Conservation (phyloP, 2,888 invertebrate genomes). For the Oxystoma pomonae region DNA sequence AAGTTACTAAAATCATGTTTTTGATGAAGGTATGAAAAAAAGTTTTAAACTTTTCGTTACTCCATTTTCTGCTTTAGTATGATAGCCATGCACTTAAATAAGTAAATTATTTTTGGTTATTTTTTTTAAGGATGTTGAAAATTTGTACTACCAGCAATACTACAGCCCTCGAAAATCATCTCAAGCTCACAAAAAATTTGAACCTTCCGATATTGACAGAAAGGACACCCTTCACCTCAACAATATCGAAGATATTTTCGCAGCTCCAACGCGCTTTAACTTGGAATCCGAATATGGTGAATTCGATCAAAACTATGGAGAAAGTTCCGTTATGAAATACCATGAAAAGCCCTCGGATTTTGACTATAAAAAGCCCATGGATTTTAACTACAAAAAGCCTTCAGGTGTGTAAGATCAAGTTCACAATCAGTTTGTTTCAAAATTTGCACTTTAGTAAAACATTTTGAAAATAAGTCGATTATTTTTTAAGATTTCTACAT, state of each 20-base stretch:
- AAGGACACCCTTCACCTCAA: slow-evolving; percentile 15
- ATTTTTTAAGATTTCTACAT: too few relatives aligned
- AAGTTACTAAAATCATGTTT: too few relatives aligned
- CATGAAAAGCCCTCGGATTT: slow-evolving; percentile 3
- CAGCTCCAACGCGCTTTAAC: slow-evolving; percentile 14
- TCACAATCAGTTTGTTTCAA: too few relatives aligned
- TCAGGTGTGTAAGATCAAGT: too few relatives aligned
- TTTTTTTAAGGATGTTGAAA: too few relatives aligned
- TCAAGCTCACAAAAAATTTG: neutral
- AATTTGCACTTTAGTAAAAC: too few relatives aligned
- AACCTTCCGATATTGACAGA: slow-evolving; percentile 6
- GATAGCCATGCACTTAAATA: too few relatives aligned
- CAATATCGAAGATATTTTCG: slow-evolving; percentile 14
- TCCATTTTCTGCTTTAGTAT: too few relatives aligned
- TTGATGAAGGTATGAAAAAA: too few relatives aligned
- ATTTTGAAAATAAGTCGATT: too few relatives aligned
- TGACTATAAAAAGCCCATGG: neutral
- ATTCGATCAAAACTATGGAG: slow-evolving; percentile 8
- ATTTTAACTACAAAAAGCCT: neutral
- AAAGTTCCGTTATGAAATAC: neutral
- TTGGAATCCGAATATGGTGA: slow-evolving; percentile 29
- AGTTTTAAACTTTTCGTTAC: too few relatives aligned
- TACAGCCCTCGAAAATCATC: neutral
- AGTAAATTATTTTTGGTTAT: too few relatives aligned
- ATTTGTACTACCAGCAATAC: neutral